phyloP scores from a whole-genome alignment of 2,797 vertebrate species.

The Silurus lanzhouensis region DNA sequence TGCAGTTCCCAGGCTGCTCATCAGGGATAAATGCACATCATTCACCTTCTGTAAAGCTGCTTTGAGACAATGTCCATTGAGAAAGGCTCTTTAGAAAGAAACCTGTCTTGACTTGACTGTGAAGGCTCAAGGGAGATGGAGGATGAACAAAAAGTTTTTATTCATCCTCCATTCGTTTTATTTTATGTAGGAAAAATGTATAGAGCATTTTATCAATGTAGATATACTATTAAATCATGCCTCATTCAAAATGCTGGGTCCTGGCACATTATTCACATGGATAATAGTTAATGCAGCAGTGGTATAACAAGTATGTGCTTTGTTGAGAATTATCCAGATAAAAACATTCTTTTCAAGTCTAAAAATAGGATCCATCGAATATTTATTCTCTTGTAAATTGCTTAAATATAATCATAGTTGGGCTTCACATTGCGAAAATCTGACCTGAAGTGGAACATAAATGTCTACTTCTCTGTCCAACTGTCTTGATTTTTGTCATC shows the following conservation, averaged over 20 bases:
- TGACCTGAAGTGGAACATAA: background rate
- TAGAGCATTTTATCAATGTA: background rate
- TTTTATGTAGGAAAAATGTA: too few relatives aligned
- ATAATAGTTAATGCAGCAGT: background rate
- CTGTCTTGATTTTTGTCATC: background rate
- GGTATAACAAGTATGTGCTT: background rate
- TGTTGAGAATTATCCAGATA: background rate
- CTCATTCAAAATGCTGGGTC: background rate
- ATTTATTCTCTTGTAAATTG: too few relatives aligned
- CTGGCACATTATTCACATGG: background rate
- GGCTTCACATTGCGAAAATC: background rate
- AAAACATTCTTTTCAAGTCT: background rate
- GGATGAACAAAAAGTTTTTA: background rate
- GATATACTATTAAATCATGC: background rate
- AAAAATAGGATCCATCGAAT: background rate
- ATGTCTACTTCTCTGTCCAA: background rate
- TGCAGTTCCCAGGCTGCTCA: too few relatives aligned
- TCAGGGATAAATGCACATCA: too few relatives aligned
- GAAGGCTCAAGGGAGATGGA: too few relatives aligned
- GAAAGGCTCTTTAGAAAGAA: too few relatives aligned
- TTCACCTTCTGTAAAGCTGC: too few relatives aligned
- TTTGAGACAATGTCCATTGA: too few relatives aligned
- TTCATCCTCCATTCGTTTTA: too few relatives aligned
- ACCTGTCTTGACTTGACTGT: too few relatives aligned
- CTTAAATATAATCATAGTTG: background rate